Evolutionary conservation across 2,797 vertebrate species (phyloP), one percentile per base, ranked within the genome.

Genomic region (Cuculus canorus): DNA sequence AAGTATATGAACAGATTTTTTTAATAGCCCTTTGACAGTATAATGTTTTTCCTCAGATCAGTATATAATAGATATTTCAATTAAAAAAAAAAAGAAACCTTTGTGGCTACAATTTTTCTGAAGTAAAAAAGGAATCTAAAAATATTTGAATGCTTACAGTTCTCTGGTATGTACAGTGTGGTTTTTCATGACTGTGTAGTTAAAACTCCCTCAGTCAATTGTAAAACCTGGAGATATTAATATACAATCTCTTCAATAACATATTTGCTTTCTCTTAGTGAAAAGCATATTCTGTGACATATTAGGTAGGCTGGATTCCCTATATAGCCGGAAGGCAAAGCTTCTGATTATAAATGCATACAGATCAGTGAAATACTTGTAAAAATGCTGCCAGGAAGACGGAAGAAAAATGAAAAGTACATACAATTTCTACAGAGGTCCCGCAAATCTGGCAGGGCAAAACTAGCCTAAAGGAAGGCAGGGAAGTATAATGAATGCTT

Each of bases 321-420:
- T 83, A n/a, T 17, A 57, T 23, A 79, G 64, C 52, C 61, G 63
- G 86, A 87, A 83, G 77, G 84, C 30, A 93, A 90, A 86, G 21
- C 13, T 70, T 66, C 52, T 91, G 23, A 78, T 89, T 88, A 90
- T 17, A 85, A 84, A 88, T 68, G 53, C 60, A 68, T 73, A 61
- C 11, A 93, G 66, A 82, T 54, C 64, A 77, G 28, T 69, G 52
- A 68, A 90, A 64, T 22, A 69, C 73, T 56, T 52, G 68, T 33
- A 93, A 90, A 86, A 88, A 22, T 84, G 33, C 85, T 93, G 61
- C 60, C 41, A 75, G 68, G 23, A 80, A 64, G 37, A 52, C 0
- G 30, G 82, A 90, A 92, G 60, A 88, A 32, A 83, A 86, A 84
- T 88, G 53, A 92, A 90, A 88, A 82, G 32, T 75, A 37, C 43